Conservation (phyloP, 2,113 vertebrate genomes). For the Acrocephalus arundinaceus region DNA sequence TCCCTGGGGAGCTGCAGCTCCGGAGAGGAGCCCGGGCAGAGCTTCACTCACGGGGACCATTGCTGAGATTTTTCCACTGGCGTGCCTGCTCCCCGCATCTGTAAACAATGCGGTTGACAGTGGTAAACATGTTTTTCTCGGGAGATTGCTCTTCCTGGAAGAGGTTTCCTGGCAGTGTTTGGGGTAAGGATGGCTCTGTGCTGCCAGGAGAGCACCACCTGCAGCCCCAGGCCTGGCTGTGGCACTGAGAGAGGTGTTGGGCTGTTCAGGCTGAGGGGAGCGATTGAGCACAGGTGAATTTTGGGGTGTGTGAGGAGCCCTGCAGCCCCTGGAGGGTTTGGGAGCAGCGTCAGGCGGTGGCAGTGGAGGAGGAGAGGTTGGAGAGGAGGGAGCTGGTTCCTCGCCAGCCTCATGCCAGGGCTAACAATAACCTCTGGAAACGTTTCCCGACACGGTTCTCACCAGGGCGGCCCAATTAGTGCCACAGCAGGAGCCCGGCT, state of each 20-base stretch:
- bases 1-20: not conserved
- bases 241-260: rapidly evolving
- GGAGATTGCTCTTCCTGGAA: conserved; percentile 38
- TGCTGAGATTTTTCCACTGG: not conserved
- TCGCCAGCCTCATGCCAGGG: conserved; percentile 57
- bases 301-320: not conserved
- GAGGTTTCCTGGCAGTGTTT: not conserved
- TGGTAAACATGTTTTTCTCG: conserved; percentile 44
- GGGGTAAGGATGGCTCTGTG: not conserved
- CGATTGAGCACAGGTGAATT: not conserved
- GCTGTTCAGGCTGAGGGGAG: not conserved
- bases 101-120: not conserved
- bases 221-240: rapidly evolving
- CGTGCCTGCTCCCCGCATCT: not conserved
- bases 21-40: not conserved
- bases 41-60: rapidly evolving
- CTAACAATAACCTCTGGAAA: conserved; percentile 54
- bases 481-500: conserved; percentile 57
- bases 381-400: conserved; percentile 52
- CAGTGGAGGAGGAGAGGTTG: not conserved
- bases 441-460: not conserved
- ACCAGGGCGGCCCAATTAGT: conserved; percentile 57
- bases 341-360: rapidly evolving
- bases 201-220: not conserved
- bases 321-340: not conserved